These are phyloP conservation scores for Brachymystax lenok DNA, from an alignment of 2,797 vertebrate genomes.

Conservation along the genomic window DNA sequence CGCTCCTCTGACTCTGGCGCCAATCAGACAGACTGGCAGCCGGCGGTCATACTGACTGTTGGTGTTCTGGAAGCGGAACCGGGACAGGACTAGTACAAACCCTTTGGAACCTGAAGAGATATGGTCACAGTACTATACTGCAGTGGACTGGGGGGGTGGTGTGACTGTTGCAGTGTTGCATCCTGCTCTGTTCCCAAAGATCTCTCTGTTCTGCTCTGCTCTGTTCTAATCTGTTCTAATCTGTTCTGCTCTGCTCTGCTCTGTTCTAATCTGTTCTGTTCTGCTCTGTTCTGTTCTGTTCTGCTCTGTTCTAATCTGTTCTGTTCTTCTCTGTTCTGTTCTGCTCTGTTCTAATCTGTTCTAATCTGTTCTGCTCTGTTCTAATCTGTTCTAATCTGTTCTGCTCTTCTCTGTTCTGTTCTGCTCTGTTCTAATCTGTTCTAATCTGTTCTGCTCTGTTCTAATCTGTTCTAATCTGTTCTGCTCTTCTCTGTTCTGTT, in stretches of 20 bases:
- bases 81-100: conserved; percentile 70
- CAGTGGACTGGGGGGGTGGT: not conserved
- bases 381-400: too few relatives aligned
- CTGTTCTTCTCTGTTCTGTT: too few relatives aligned
- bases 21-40: conserved; percentile 59
- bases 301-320: too few relatives aligned
- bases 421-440: too few relatives aligned
- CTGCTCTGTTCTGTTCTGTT: too few relatives aligned
- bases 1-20: conserved; percentile 34
- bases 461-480: accelerated
- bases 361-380: too few relatives aligned
- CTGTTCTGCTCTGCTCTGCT: accelerated
- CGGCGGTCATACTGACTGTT: conserved; percentile 70
- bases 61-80: conserved; percentile 76
- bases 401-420: too few relatives aligned
- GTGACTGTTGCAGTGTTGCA: conserved; percentile 67
- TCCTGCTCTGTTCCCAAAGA: conserved; percentile 90
- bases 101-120: conserved; percentile 58
- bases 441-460: too few relatives aligned
- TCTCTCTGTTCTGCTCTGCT: conserved; percentile 51
- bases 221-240: not conserved
- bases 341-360: too few relatives aligned
- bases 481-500: accelerated
- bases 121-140: conserved; percentile 4
- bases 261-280: too few relatives aligned